phyloP scores from a whole-genome alignment of 1,140 invertebrate species.

The Drosophila punjabiensis region DNA sequence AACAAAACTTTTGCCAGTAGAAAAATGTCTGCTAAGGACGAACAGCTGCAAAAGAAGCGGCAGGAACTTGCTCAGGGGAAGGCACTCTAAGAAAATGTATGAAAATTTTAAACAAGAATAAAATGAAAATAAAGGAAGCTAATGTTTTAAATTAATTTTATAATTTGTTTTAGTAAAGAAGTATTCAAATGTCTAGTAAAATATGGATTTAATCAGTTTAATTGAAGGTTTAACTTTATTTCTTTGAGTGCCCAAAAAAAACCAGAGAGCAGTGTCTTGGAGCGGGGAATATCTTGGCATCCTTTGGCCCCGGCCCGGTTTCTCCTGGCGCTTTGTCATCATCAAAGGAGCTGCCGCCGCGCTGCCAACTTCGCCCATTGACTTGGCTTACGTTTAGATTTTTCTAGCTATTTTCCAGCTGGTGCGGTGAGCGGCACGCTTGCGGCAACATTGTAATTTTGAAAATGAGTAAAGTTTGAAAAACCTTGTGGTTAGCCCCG shows the following conservation, averaged over 20 bases:
- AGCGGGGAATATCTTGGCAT: slow-evolving; percentile 22
- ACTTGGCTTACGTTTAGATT: slow-evolving; percentile 84
- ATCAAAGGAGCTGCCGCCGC: slow-evolving; percentile 63
- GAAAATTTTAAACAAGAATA: background rate
- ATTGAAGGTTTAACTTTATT: background rate
- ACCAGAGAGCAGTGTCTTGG: background rate
- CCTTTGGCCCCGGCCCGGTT: slow-evolving; percentile 12
- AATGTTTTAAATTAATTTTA: too few relatives aligned
- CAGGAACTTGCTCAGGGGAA: slow-evolving; percentile 39
- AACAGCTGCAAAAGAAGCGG: slow-evolving; percentile 55
- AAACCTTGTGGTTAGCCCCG: slow-evolving; percentile 67
- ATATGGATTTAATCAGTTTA: too few relatives aligned
- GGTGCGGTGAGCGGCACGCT: slow-evolving; percentile 73
- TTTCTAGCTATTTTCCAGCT: slow-evolving; percentile 65
- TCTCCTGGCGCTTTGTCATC: slow-evolving; percentile 49
- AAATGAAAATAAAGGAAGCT: background rate
- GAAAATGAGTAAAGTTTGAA: slow-evolving; percentile 85
- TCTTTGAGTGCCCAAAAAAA: slow-evolving; percentile 6
- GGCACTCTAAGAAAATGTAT: background rate
- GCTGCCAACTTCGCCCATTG: slow-evolving; percentile 79
- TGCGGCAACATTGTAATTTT: slow-evolving; percentile 85
- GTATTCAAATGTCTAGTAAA: too few relatives aligned
- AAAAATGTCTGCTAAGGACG: slow-evolving; percentile 74
- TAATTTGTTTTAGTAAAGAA: too few relatives aligned
- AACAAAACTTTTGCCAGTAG: slow-evolving; percentile 74